Evolutionary conservation across 1,140 invertebrate genomes (phyloP).

Genomic region (Lithobius niger): DNA sequence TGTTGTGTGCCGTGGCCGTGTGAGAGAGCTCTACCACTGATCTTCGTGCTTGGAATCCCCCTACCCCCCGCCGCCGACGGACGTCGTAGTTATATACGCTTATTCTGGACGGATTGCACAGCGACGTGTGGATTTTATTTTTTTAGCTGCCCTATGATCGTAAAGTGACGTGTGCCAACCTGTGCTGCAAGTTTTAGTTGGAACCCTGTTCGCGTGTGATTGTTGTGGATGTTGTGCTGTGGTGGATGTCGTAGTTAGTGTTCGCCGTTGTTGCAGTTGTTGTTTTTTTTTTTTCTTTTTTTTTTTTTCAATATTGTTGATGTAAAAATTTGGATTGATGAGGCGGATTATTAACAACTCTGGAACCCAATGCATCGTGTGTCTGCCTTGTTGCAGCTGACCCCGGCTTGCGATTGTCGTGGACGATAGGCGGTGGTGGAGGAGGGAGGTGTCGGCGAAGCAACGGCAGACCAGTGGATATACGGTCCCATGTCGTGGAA

Average conservation of each 20-base stretch:
- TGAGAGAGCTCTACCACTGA: too few species aligned
- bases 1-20: background rate
- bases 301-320: too few species aligned
- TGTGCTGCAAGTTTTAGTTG: too few species aligned
- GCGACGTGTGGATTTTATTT: background rate
- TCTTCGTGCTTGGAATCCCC: too few species aligned
- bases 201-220: background rate
- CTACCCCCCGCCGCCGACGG: background rate
- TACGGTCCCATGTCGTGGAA: conserved; percentile 24
- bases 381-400: background rate
- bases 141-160: background rate
- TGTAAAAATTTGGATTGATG: too few species aligned
- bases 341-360: background rate
- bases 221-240: background rate
- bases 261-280: too few species aligned
- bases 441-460: background rate
- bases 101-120: background rate
- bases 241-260: background rate
- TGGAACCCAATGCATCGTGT: background rate
- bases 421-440: background rate
- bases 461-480: too few species aligned
- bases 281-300: too few species aligned
- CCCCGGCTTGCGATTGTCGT: background rate
- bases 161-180: too few species aligned
- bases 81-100: background rate